Evolutionary conservation across 2,797 vertebrate species (phyloP).

Genomic region (Sylvia borin): DNA sequence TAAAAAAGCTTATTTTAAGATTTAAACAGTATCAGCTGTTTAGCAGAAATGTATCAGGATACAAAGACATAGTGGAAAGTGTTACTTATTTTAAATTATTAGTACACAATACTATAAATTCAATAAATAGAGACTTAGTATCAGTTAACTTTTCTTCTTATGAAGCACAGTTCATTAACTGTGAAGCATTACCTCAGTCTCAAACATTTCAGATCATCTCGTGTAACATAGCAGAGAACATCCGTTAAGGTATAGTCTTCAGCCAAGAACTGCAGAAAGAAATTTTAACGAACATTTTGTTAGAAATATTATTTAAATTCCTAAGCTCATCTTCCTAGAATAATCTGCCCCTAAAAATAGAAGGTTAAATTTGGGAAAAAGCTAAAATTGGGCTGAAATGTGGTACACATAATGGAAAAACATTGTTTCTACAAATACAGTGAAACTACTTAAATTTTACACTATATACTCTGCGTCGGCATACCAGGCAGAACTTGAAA

Average conservation of each 20-base stretch:
- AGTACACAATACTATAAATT: neutral
- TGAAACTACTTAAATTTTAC: neutral
- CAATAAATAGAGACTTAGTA: neutral
- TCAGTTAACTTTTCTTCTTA: neutral
- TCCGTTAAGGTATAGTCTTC: slow-evolving; percentile 92
- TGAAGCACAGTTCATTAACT: neutral
- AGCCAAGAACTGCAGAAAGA: slow-evolving; percentile 82
- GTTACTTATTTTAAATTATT: neutral
- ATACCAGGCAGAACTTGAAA: neutral
- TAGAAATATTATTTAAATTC: neutral
- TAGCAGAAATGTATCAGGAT: neutral
- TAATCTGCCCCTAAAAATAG: neutral
- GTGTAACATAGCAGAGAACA: slow-evolving; percentile 89
- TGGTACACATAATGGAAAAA: neutral
- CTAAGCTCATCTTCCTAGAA: neutral
- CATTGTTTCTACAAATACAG: neutral
- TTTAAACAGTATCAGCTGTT: neutral
- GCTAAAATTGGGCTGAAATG: neutral
- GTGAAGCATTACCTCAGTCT: slow-evolving; percentile 86
- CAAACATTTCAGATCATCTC: slow-evolving; percentile 94
- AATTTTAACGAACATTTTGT: neutral
- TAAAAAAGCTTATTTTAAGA: neutral
- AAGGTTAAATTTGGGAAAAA: neutral
- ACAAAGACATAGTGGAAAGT: neutral
- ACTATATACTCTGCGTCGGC: neutral